Conservation (phyloP, 2,113 vertebrate genomes). For the Rhipidura dahli region DNA sequence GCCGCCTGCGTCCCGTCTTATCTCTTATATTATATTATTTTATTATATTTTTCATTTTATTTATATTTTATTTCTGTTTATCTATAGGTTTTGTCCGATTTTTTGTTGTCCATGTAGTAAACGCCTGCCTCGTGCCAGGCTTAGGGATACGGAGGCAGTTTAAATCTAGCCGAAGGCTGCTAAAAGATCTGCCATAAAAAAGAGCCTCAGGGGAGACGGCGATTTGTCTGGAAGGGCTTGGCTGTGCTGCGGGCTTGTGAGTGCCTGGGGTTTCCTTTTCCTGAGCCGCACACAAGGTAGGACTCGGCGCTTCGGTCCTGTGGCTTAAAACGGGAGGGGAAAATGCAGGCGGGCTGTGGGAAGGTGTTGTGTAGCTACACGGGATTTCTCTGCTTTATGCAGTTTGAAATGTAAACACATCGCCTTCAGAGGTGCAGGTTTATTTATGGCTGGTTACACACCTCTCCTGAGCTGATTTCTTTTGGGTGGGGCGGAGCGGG, state of each 20-base stretch:
- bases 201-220: accelerated
- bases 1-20: not conserved
- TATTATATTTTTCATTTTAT: too few species aligned
- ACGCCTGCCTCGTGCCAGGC: accelerated
- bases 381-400: too few species aligned
- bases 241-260: too few species aligned
- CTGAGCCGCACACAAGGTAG: accelerated
- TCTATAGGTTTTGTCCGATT: not conserved
- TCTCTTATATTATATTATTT: not conserved
- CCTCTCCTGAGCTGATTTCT: not conserved
- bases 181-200: accelerated
- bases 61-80: not conserved
- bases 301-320: not conserved
- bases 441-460: not conserved
- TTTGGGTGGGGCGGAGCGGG: not conserved
- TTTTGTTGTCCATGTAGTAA: not conserved
- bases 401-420: accelerated
- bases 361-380: accelerated
- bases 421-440: not conserved
- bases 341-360: accelerated
- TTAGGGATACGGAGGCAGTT: accelerated
- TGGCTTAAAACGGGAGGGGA: accelerated
- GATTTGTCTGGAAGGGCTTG: not conserved
- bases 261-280: not conserved
- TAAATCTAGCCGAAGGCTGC: too few species aligned